phyloP scores from a whole-genome alignment of 2,888 invertebrate genomes.

The Thera britannica region DNA sequence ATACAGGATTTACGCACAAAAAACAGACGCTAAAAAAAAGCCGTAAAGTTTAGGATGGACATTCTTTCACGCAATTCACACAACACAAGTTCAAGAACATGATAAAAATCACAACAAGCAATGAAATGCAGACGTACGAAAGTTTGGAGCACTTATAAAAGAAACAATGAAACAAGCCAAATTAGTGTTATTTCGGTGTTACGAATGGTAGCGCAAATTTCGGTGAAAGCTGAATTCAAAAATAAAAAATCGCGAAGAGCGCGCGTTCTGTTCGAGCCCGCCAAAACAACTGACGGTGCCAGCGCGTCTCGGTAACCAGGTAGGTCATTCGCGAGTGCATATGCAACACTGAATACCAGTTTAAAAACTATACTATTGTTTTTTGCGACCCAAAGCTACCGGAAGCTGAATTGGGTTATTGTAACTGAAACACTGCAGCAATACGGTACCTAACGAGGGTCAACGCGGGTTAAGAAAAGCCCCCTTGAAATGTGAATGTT shows the following conservation, averaged over 20 bases:
- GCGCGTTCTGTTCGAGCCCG: constrained; percentile 66
- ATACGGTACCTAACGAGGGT: constrained; percentile 25
- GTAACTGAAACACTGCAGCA: constrained; percentile 17
- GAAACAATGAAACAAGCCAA: constrained; percentile 40
- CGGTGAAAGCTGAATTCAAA: constrained; percentile 48
- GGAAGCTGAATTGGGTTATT: constrained; percentile 23
- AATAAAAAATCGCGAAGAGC: constrained; percentile 50
- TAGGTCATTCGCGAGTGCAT: constrained; percentile 66
- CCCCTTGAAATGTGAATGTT: constrained; percentile 48
- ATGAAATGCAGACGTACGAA: constrained; percentile 34
- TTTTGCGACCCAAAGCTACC: constrained; percentile 16
- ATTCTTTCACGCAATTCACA: constrained; percentile 15
- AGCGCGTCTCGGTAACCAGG: constrained; percentile 67
- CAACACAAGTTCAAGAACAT: constrained; percentile 18
- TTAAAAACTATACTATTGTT: constrained; percentile 6
- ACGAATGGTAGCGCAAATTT: constrained; percentile 39
- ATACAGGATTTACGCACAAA: constrained; percentile 44
- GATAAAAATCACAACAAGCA: constrained; percentile 33
- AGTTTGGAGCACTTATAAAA: constrained; percentile 41
- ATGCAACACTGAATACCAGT: constrained; percentile 27
- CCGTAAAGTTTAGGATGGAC: constrained; percentile 5
- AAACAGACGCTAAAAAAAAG: constrained; percentile 1
- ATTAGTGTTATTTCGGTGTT: constrained; percentile 44
- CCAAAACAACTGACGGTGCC: constrained; percentile 80
- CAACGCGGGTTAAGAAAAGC: constrained; percentile 19